Conservation (phyloP, 2,888 invertebrate species). For the Stenolophus ochropezus region DNA sequence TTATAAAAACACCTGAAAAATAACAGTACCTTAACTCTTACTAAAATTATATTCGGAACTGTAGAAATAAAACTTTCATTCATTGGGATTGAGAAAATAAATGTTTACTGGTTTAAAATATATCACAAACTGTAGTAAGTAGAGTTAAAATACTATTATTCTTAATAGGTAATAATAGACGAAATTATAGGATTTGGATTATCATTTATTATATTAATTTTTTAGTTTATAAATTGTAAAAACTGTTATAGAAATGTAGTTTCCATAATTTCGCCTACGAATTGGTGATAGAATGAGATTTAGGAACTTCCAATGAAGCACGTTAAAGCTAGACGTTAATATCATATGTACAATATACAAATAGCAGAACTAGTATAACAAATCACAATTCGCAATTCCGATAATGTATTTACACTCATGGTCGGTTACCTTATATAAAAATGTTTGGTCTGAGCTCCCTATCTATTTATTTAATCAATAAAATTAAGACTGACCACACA, state of each 20-base stretch:
- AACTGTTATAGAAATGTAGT: slow-evolving; percentile 18
- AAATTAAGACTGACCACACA: slow-evolving; percentile 22
- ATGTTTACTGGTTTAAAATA: too few relatives aligned
- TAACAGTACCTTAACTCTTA: not conserved
- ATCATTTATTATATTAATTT: slow-evolving; percentile 13
- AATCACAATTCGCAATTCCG: slow-evolving; percentile 59
- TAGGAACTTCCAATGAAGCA: slow-evolving; percentile 64
- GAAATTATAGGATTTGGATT: slow-evolving; percentile 24
- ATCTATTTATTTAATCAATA: slow-evolving; percentile 26
- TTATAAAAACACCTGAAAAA: not conserved
- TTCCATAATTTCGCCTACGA: slow-evolving; percentile 30
- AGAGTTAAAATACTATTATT: not conserved
- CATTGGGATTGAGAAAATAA: too few relatives aligned
- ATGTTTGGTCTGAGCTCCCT: slow-evolving; percentile 59
- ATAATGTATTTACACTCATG: slow-evolving; percentile 56
- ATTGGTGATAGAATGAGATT: slow-evolving; percentile 53
- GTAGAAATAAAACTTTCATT: too few relatives aligned
- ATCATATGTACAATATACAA: slow-evolving; percentile 63
- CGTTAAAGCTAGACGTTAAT: slow-evolving; percentile 66
- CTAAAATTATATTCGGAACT: not conserved
- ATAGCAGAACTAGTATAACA: slow-evolving; percentile 55
- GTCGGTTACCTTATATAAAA: slow-evolving; percentile 51
- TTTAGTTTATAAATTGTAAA: slow-evolving; percentile 19
- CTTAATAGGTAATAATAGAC: not conserved
- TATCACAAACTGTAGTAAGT: not conserved